Base-by-base conservation (phyloP, 2,888 invertebrate species). In the Agrotis segetum region DNA sequence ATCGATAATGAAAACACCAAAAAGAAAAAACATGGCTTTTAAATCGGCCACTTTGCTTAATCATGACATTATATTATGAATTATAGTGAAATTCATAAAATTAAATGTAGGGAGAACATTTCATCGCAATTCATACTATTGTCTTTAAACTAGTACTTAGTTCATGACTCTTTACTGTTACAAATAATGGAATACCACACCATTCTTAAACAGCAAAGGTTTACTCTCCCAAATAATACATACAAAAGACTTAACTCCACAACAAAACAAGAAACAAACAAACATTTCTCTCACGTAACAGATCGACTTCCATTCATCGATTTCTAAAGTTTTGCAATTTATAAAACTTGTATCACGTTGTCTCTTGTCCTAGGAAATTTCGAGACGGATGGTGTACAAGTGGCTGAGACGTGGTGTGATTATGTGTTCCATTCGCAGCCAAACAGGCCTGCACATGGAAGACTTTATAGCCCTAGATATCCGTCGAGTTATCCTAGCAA, bases 401-500 rank as follows among this genome's bases (percentile, higher is more conserved):
- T 98, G 2, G 87, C 92, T n/a, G 98, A 98, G 82, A 98, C 98
- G 71, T 97, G 97, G 96, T 98, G 99, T 90, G 98, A 99, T 94
- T 98, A 98, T 93, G 97, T 98, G 92, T 98, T 98, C 92, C 96
- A 97, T 89, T 98, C 98, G 86, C 97, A 97, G 65, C 96, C 97
- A 81, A 97, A 97, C 85, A 96, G 97, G 72, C 97, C 97, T 49
- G 96, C 97, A 62, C 97, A 98, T 89, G 98, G 98, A 17, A 97
- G 97, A 74, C 97, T 99, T 90, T 98, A 98, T 91, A 99, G 99
- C 64, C 99, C 99, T 0, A 97, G 99, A 81, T 99, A 99, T 95
- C 99, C 99, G 11, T 99, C 99, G 65, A 98, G 98, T 85, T 99
- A 99, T 94, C 99, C 99, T 2, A 98, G 97, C 90, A 98, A 99